phyloP scores from a whole-genome alignment of 2,113 vertebrate genomes.

The Plotosus lineatus region DNA sequence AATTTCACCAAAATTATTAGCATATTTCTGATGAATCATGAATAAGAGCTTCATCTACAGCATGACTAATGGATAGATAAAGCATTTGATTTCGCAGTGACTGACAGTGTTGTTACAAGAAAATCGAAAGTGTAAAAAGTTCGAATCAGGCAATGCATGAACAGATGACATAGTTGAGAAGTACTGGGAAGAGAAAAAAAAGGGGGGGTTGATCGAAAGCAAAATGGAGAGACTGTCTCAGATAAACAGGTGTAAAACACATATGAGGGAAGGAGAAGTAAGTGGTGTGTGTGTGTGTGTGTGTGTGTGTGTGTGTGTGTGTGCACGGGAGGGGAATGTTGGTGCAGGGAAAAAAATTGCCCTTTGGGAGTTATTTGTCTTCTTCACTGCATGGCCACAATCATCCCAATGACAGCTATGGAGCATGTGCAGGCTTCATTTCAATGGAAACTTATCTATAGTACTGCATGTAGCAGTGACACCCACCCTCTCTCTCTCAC shows the following conservation, averaged over 20 bases:
- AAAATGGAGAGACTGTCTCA: conserved; percentile 18
- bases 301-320: conserved; percentile 54
- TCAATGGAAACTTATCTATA: conserved; percentile 62
- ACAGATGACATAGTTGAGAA: not conserved
- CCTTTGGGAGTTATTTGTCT: conserved; percentile 70
- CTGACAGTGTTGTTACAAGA: not conserved
- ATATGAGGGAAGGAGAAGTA: conserved; percentile 16
- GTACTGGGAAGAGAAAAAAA: not conserved
- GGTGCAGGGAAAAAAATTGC: conserved; percentile 67
- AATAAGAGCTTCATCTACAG: not conserved
- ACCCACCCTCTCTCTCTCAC: conserved; percentile 32
- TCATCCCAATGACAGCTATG: conserved; percentile 49
- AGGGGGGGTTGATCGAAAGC: not conserved
- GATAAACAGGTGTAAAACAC: conserved; percentile 48
- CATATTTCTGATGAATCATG: not conserved
- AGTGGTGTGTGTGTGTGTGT: conserved; percentile 15
- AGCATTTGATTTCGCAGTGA: not conserved
- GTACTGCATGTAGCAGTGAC: conserved; percentile 55
- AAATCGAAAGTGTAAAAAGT: not conserved
- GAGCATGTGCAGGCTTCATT: conserved; percentile 60
- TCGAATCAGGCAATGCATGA: not conserved
- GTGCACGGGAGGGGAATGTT: conserved; percentile 52
- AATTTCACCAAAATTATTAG: not conserved
- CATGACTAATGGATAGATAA: not conserved
- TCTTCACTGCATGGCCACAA: conserved; percentile 55